Base-by-base conservation (phyloP, 2,888 invertebrate species). In the Diaperis boleti region DNA sequence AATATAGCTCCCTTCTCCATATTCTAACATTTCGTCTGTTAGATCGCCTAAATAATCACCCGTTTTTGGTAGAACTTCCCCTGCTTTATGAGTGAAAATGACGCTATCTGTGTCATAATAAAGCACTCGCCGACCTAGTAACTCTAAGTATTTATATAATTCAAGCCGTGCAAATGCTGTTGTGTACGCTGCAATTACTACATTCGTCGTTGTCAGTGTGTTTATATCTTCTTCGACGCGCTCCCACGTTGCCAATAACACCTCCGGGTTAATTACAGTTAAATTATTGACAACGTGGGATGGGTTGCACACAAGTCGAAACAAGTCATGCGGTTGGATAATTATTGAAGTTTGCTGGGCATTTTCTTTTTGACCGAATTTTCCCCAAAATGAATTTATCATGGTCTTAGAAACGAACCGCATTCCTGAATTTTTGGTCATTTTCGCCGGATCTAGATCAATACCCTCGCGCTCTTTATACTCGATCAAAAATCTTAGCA, bases 51-150 rank as follows among this genome's bases (percentile, higher is more conserved):
- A 29, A 63, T 66, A 74, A 37, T 72, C 69, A 3, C 78, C 78
- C 0, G 67, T 50, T 7, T 66, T 61, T 13, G 73, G 72, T 3
- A 65, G 52, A 29, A 59, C 66, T 20, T n/a, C n/a, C n/a, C n/a
- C n/a, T n/a, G n/a, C n/a, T n/a, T 61, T 64, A 8, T 54, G 13
- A 6, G 68, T 60, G 45, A 70, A 79, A 39, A 80, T 73, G 4
- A 77, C 69, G 1, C 71, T 71, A 56, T 79, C 79, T 0, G 80
- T 79, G 49, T 80, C 79, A 33, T 60, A 76, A 66, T 81, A 80
- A 4, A 80, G 41, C 1, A 73, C 73, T 2, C 74, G 31, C 8
- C 67, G 52, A 1, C 64, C 69, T 1, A 81, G 54, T 13, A 49
- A 49, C 1, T 78, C 69, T 3, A 81, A 49, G 18, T 73, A 72